Base-by-base conservation (phyloP, 2,888 invertebrate genomes). In the Epistrophe eligans region DNA sequence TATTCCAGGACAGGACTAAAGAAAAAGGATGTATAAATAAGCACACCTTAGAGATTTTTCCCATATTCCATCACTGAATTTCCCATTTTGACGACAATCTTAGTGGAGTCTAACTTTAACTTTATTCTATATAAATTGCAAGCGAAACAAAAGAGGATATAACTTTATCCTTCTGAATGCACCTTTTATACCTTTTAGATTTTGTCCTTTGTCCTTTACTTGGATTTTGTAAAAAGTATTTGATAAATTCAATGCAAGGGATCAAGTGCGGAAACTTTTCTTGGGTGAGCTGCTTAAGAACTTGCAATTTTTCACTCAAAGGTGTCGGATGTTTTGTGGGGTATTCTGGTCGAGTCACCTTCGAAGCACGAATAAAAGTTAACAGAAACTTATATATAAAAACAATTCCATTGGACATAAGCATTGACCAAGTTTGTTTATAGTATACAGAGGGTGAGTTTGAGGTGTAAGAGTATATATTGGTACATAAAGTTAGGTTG, bases 161-260 rank as follows among this genome's bases (percentile, higher is more conserved):
- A 71, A 58, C 76, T 84, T 76, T 58, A 50, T 84, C 40, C 55
- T 57, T 55, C 28, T 60, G 45, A 74, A 62, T 79, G 83, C 79
- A 84, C 74, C 79, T 70, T 19, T 48, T 48, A 45, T 28, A 64
- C 6, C 66, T 48, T 35, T 19, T 9, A 79, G 58, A 60, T 64
- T 43, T 24, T 24, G 64, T 67, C 58, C 15, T 70, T 62, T 71
- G 72, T 55, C 72, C 72, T 67, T 79, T 24, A 24, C 17, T 5
- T 50, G 38, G 55, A 67, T 52, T 24, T 57, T 17, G 50, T n/a
- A 67, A 43, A 50, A 67, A 84, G 74, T 79, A 84, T 84, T 79
- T 80, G 80, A 84, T 80, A 76, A 80, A 79, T 84, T 80, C 72
- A 79, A 80, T 60, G 79, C 79, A 70, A 84, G 79, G 79, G 84